These are phyloP conservation scores for Nestor notabilis DNA, from an alignment of 2,113 vertebrate species.

Conservation along the genomic window DNA sequence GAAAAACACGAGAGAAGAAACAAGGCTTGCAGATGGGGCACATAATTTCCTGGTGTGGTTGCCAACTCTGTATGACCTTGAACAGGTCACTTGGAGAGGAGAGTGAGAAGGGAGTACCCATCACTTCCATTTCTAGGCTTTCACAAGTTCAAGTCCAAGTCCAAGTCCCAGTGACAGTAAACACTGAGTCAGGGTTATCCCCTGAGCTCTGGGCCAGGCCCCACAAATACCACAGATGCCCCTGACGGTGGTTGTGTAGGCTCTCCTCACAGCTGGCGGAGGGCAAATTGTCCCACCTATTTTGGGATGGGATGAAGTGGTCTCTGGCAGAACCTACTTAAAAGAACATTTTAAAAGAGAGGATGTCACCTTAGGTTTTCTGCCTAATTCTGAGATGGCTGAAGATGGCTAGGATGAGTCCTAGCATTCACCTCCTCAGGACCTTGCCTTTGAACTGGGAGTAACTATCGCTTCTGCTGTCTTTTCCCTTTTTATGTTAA, in stretches of 20 bases:
- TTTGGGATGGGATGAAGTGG: background rate
- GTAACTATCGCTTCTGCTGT: background rate
- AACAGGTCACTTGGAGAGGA: background rate
- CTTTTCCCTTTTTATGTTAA: background rate
- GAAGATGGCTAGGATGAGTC: background rate
- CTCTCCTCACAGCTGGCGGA: background rate
- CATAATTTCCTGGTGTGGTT: slow-evolving; percentile 5
- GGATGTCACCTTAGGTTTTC: background rate
- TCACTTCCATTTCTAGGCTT: background rate
- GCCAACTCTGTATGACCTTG: background rate
- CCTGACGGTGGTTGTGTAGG: background rate
- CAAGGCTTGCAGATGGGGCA: background rate
- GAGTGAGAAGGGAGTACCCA: background rate
- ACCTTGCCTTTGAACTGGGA: background rate
- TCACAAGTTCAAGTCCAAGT: background rate
- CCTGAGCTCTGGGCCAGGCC: background rate
- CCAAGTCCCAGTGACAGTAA: background rate
- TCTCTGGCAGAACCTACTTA: background rate
- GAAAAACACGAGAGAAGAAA: background rate
- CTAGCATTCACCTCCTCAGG: background rate
- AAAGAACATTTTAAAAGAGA: background rate
- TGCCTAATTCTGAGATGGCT: background rate
- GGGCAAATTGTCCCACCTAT: background rate
- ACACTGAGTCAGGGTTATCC: background rate
- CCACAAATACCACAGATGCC: background rate